These are phyloP conservation scores for Chrysina gloriosa DNA, from an alignment of 2,888 invertebrate genomes.

Conservation along the genomic window DNA sequence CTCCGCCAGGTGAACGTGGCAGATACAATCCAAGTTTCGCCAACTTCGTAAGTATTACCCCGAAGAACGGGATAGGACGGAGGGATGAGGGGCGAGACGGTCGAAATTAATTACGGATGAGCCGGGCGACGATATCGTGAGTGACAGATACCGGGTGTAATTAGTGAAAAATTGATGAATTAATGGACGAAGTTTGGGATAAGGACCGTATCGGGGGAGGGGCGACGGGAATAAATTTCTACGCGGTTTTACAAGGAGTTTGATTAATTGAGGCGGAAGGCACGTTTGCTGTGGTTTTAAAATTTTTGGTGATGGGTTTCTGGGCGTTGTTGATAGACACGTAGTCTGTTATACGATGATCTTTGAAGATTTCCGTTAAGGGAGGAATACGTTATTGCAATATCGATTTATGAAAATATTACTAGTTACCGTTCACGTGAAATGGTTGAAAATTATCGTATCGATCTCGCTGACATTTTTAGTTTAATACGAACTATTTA, in stretches of 20 bases:
- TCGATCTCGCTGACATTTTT: too few relatives aligned
- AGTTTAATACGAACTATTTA: too few relatives aligned
- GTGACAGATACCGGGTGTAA: slow-evolving; percentile 24
- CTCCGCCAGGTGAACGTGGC: slow-evolving; percentile 55
- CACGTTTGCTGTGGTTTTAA: not conserved
- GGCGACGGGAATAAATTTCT: not conserved
- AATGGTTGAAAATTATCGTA: too few relatives aligned
- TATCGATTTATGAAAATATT: too few relatives aligned
- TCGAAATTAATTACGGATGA: slow-evolving; percentile 30
- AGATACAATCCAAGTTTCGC: slow-evolving; percentile 54
- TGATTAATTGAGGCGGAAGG: slow-evolving; percentile 19
- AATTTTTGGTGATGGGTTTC: not conserved
- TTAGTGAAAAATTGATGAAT: slow-evolving; percentile 36
- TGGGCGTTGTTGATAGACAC: too few relatives aligned
- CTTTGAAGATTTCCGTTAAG: too few relatives aligned
- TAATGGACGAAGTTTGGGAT: slow-evolving; percentile 26
- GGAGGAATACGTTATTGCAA: too few relatives aligned
- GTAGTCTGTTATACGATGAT: too few relatives aligned
- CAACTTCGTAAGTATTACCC: slow-evolving; percentile 54
- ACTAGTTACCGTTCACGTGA: too few relatives aligned
- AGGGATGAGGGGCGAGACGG: not conserved
- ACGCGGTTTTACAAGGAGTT: not conserved
- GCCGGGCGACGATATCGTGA: not conserved
- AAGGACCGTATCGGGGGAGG: slow-evolving; percentile 1
- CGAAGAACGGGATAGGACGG: not conserved